Base-by-base conservation (phyloP, 2,797 vertebrate genomes). In the Spheniscus humboldti region DNA sequence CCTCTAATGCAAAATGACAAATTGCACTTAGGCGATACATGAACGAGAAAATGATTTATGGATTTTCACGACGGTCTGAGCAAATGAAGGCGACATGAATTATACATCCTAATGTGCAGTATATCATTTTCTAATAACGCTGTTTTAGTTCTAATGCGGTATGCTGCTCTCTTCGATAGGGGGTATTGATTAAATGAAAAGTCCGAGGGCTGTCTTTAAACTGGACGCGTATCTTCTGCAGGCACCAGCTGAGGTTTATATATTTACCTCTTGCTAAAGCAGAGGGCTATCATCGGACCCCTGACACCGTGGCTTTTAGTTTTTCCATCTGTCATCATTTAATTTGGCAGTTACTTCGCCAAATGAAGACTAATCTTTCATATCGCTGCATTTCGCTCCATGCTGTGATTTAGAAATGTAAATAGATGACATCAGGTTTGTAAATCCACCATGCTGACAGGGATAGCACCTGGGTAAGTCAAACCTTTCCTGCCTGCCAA, bases 1-100 rank as follows among this genome's bases (percentile, higher is more conserved):
- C 90, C 93, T 89, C 93, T 97, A 97, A 97, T 96, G 95, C 96
- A 62, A 85, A 94, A 95, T 97, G 98, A 98, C 98, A 98, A 97
- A 98, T 98, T 94, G 98, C 97, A 92, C 98, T 98, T 97, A 96
- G 97, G 97, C 96, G 39, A 95, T 96, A 97, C 97, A 94, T 90
- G 97, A 97, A 97, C 92, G 96, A 98, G 98, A 98, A 98, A 97
- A 97, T 98, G 98, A 98, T 98, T 97, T 98, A 98, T 98, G 97
- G 98, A 98, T 98, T 98, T 98, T 97, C 96, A 86, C 96, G 95
- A 96, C 97, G 94, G 97, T 72, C 97, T 91, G 95, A 96, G 96
- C 97, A 97, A 97, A 97, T 96, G 98, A 97, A 98, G 97, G 97
- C 95, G 97, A 96, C 97, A 84, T 98, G 97, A 98, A 98, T 98